A percentile compares a stretch with the other conserved stretches of the same genome.
phyloP scores from a whole-genome alignment of 1,140 invertebrate species.

The Drosophila orosa region DNA sequence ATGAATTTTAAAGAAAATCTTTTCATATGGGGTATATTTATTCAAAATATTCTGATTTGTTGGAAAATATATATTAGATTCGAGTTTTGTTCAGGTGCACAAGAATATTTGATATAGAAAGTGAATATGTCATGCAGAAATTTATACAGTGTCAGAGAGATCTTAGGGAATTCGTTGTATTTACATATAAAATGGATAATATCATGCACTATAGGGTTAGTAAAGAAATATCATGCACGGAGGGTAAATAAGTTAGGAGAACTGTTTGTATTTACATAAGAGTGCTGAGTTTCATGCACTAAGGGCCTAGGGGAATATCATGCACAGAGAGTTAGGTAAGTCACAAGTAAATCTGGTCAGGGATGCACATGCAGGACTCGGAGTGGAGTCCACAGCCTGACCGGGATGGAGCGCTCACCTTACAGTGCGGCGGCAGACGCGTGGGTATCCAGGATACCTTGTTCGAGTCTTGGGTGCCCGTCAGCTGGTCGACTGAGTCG shows the following conservation, averaged over 20 bases:
- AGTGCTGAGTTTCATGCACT: slow-evolving; percentile 16
- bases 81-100: neutral
- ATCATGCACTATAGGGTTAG: slow-evolving; percentile 4
- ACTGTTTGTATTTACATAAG: neutral
- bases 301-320: slow-evolving; percentile 1
- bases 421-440: slow-evolving; percentile 94
- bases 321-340: slow-evolving; percentile 16
- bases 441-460: slow-evolving; percentile 98
- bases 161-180: neutral
- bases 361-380: slow-evolving; percentile 14
- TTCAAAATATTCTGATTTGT: too few species aligned
- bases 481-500: slow-evolving; percentile 97
- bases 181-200: neutral
- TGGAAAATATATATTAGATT: neutral
- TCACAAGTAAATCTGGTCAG: neutral
- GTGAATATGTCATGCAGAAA: slow-evolving; percentile 39
- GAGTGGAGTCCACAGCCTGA: slow-evolving; percentile 24
- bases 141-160: slow-evolving; percentile 24
- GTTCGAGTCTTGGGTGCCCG: slow-evolving; percentile 96
- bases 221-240: neutral
- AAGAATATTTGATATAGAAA: neutral
- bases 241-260: neutral
- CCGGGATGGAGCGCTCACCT: slow-evolving; percentile 86
- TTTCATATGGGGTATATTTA: neutral
- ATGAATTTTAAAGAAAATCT: neutral